Conservation (phyloP, 2,797 vertebrate species). For the Protonibea diacanthus region DNA sequence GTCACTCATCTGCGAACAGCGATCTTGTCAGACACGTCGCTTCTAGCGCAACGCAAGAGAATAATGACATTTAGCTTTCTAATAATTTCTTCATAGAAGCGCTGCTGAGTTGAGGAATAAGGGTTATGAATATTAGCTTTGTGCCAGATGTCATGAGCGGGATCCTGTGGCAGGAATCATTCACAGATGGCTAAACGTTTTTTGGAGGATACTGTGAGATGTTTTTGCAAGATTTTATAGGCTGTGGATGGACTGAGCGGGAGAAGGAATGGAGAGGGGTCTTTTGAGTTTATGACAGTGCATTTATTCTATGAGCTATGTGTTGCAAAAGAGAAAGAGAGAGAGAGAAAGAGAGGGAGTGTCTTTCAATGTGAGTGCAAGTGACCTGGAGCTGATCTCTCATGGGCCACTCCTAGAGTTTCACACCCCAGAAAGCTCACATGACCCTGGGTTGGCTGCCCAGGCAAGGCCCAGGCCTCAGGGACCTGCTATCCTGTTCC, state of each 20-base stretch:
- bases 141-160: slow-evolving; percentile 71
- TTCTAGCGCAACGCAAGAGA: slow-evolving; percentile 55
- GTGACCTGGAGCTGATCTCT: slow-evolving; percentile 92
- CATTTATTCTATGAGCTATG: slow-evolving; percentile 85
- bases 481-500: slow-evolving; percentile 90
- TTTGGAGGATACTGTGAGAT: slow-evolving; percentile 90
- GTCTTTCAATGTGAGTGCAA: slow-evolving; percentile 84
- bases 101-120: slow-evolving; percentile 44
- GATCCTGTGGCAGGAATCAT: slow-evolving; percentile 64
- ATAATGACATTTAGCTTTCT: slow-evolving; percentile 77
- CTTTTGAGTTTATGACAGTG: slow-evolving; percentile 84
- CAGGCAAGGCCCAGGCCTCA: slow-evolving; percentile 92
- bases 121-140: slow-evolving; percentile 76
- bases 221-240: slow-evolving; percentile 90
- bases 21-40: slow-evolving; percentile 82
- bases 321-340: slow-evolving; percentile 68
- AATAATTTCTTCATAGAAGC: slow-evolving; percentile 53
- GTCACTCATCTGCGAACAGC: slow-evolving; percentile 86
- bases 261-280: slow-evolving; percentile 79
- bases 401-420: slow-evolving; percentile 89
- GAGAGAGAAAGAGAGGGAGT: slow-evolving; percentile 62
- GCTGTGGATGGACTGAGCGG: slow-evolving; percentile 83
- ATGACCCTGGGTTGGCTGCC: slow-evolving; percentile 87
- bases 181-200: slow-evolving; percentile 86
- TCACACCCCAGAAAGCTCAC: slow-evolving; percentile 90